Conservation (phyloP, 2,797 vertebrate genomes). For the Pelodytes ibericus region DNA sequence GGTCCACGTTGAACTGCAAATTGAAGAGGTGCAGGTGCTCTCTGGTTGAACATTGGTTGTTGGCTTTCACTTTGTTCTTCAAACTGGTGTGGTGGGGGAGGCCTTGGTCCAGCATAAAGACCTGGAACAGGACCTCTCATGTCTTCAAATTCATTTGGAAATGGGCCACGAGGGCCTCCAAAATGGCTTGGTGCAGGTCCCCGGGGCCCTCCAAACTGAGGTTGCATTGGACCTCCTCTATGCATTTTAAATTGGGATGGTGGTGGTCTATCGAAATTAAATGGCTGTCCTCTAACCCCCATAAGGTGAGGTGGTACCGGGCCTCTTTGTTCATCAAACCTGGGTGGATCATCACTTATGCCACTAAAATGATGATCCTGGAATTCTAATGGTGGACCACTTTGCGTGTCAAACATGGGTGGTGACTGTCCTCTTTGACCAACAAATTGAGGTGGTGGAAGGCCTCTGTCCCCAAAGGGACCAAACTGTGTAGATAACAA, state of each 20-base stretch:
- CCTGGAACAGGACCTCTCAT: slow-evolving; percentile 59
- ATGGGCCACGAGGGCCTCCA: slow-evolving; percentile 57
- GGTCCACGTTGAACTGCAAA: slow-evolving; percentile 79
- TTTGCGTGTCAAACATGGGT: slow-evolving; percentile 78
- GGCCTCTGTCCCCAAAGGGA: slow-evolving; percentile 66
- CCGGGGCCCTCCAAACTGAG: slow-evolving; percentile 66
- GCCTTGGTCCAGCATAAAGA: slow-evolving; percentile 66
- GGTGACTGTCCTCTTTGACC: slow-evolving; percentile 68
- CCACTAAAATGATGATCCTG: slow-evolving; percentile 75
- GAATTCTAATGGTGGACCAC: slow-evolving; percentile 78
- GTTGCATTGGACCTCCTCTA: slow-evolving; percentile 65
- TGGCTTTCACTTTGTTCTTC: slow-evolving; percentile 69
- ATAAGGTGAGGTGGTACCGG: slow-evolving; percentile 73
- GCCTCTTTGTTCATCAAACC: slow-evolving; percentile 38
- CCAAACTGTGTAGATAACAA: slow-evolving; percentile 69
- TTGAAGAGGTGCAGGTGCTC: slow-evolving; percentile 76
- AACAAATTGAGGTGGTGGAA: slow-evolving; percentile 57
- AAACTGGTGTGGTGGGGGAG: slow-evolving; percentile 66
- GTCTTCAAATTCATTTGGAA: slow-evolving; percentile 57
- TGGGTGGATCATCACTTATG: slow-evolving; percentile 60
- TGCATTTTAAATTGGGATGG: slow-evolving; percentile 71
- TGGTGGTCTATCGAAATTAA: slow-evolving; percentile 83
- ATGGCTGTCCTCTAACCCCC: slow-evolving; percentile 73
- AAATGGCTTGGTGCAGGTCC: slow-evolving; percentile 59
- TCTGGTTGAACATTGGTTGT: slow-evolving; percentile 70